Percentiles rank a stretch among this genome's conserved stretches.
Evolutionary conservation across 2,113 vertebrate species (phyloP).

Genomic region (Cyprinus carpio): DNA sequence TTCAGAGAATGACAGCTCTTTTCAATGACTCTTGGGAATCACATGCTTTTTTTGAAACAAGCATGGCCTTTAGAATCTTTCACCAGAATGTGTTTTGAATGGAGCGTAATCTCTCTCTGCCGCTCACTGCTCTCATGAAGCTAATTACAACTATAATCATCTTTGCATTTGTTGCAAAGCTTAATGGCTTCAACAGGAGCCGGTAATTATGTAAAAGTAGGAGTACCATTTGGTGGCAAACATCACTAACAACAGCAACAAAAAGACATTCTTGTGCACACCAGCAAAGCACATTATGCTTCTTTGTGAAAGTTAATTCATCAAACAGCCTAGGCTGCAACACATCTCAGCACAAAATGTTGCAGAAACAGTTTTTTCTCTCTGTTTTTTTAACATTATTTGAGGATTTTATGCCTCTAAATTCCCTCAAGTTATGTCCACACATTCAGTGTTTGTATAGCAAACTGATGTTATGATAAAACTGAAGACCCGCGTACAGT

Average conservation of each 20-base stretch:
- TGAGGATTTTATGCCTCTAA: constrained; percentile 18
- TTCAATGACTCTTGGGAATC: constrained; percentile 42
- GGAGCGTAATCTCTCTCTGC: constrained; percentile 44
- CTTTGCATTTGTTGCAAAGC: constrained; percentile 49
- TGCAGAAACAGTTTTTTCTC: background rate
- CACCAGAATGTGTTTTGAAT: constrained; percentile 26
- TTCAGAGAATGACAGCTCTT: constrained; percentile 18
- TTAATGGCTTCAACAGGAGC: constrained; percentile 51
- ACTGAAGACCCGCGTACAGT: background rate
- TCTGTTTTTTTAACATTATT: constrained; percentile 6
- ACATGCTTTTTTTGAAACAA: constrained; percentile 18
- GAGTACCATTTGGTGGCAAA: constrained; percentile 51
- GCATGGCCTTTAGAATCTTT: constrained; percentile 33
- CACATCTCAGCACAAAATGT: background rate
- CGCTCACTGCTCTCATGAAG: constrained; percentile 40
- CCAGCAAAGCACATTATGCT: constrained; percentile 32
- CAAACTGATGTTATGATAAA: background rate
- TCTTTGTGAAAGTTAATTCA: constrained; percentile 37
- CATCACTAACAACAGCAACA: constrained; percentile 48
- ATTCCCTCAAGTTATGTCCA: background rate
- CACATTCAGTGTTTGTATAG: background rate
- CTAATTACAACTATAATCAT: constrained; percentile 60
- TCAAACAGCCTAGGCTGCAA: background rate
- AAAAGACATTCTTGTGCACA: constrained; percentile 43
- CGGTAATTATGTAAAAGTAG: constrained; percentile 52